These are phyloP conservation scores for Drosophila borealis DNA, from an alignment of 2,888 invertebrate genomes.

Conservation along the genomic window DNA sequence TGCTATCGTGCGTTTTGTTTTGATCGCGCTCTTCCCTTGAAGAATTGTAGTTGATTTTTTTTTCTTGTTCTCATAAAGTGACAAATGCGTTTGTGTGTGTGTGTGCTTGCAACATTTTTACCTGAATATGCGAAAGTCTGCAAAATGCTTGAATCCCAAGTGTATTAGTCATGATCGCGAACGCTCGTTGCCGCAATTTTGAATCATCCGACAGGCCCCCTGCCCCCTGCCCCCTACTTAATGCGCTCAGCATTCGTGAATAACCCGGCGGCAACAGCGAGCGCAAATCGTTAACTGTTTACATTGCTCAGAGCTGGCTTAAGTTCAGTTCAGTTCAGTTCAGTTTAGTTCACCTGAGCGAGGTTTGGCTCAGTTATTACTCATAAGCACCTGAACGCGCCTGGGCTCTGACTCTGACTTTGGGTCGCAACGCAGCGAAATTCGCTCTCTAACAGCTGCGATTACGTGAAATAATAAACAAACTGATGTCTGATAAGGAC, in stretches of 20 bases:
- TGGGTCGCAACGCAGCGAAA: background rate
- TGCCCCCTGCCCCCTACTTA: background rate
- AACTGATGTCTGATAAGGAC: constrained; percentile 19
- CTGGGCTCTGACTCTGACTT: constrained; percentile 1
- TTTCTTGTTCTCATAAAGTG: constrained; percentile 8
- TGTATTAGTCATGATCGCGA: constrained; percentile 69
- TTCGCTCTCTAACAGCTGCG: background rate
- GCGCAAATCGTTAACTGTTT: constrained; percentile 59
- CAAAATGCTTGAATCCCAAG: constrained; percentile 37
- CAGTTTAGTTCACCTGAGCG: constrained; percentile 16
- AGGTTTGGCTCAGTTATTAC: constrained; percentile 40
- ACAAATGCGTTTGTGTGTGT: constrained; percentile 16
- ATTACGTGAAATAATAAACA: constrained; percentile 28
- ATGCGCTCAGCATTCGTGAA: constrained; percentile 44
- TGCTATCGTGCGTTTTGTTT: constrained; percentile 45
- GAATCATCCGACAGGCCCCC: constrained; percentile 57
- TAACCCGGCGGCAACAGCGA: constrained; percentile 36
- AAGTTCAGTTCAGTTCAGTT: constrained; percentile 5
- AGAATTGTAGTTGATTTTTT: background rate
- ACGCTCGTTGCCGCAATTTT: constrained; percentile 46
- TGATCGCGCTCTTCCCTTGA: constrained; percentile 40
- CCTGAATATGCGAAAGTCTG: constrained; percentile 41
- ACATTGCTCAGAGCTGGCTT: constrained; percentile 39
- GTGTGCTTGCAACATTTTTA: constrained; percentile 32
- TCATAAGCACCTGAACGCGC: constrained; percentile 36